Evolutionary conservation across 2,888 invertebrate genomes (phyloP), one percentile per base, ranked within the genome.

Genomic region (Caenorhabditis angaria): DNA sequence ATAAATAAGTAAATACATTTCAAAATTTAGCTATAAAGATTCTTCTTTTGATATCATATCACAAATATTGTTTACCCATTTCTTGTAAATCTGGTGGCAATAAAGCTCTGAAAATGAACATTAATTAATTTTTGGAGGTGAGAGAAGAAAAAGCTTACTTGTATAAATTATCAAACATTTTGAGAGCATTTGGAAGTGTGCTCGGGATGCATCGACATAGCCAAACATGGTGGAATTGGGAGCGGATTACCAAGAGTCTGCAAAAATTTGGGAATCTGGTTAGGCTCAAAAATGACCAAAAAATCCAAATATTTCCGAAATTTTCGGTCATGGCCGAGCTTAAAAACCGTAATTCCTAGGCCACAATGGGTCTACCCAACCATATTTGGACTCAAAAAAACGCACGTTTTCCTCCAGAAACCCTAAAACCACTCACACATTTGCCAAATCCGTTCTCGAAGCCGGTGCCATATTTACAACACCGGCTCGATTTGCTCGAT

Each of bases 401-500:
- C n/a, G n/a, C n/a, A n/a, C n/a, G n/a, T n/a, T n/a, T n/a, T n/a
- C n/a, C n/a, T n/a, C n/a, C n/a, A n/a, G n/a, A n/a, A n/a, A n/a
- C n/a, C n/a, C n/a, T n/a, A n/a, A n/a, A n/a, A n/a, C n/a, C n/a
- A 56, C 65, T 12, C 29, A 90, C 90, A 90, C 91, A 87, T 92
- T 92, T 22, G 91, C 91, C 77, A 91, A 88, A 82, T 92, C 92
- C n/a, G 91, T 91, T 73, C 91, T 89, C 47, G 91, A 89, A 20
- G 91, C 91, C 18, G 91, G 90, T 22, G 91, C 90, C n/a, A 92
- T 87, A 87, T 91, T 91, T 64, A 90, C 89, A 12, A 91, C 90
- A 24, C 91, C 91, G 65, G 91, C 89, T 90, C 53, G 91, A 10
- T 77, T 79, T 1, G 80, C 76, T 12, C 77, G 76, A 54, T 75